Percentiles rank a stretch among this genome's conserved stretches.
phyloP scores from a whole-genome alignment of 2,797 vertebrate genomes.

The Arnoldichthys spilopterus region DNA sequence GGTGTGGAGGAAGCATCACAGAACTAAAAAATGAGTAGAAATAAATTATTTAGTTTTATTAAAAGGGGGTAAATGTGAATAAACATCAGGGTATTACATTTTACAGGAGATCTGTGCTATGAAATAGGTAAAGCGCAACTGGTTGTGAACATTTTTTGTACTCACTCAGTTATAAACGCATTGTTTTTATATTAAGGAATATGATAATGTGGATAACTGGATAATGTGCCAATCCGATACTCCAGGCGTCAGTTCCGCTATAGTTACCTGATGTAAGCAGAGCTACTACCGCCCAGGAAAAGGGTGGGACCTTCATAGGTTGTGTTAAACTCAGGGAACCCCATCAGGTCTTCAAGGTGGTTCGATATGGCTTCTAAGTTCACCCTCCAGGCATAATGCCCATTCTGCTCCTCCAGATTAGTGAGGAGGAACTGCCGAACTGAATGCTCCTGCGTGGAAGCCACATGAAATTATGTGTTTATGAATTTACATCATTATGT shows the following conservation, averaged over 20 bases:
- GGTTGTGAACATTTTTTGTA: too few species aligned
- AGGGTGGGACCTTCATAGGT: constrained; percentile 85
- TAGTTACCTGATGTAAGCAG: constrained; percentile 87
- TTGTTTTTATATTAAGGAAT: too few species aligned
- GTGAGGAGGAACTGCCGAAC: constrained; percentile 91
- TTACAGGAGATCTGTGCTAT: too few species aligned
- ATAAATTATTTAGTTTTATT: too few species aligned
- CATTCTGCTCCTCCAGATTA: constrained; percentile 88
- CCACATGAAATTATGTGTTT: not conserved
- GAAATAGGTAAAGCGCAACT: too few species aligned
- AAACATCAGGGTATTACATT: too few species aligned
- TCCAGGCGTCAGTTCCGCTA: not conserved
- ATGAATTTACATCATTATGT: too few species aligned
- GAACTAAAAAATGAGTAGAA: too few species aligned
- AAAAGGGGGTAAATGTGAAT: too few species aligned
- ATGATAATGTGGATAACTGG: not conserved
- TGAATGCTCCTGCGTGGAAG: constrained; percentile 75
- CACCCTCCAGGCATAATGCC: constrained; percentile 85
- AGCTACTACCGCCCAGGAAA: constrained; percentile 91
- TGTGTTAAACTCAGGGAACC: constrained; percentile 81
- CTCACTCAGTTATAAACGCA: too few species aligned
- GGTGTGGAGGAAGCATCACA: too few species aligned
- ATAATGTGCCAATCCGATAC: not conserved
- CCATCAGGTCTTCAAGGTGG: constrained; percentile 83
- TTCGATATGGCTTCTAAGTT: constrained; percentile 88